A percentile compares a stretch with the other conserved stretches of the same genome.
Conservation (phyloP, 2,113 vertebrate genomes). For the Mesoclemmys tuberculata region DNA sequence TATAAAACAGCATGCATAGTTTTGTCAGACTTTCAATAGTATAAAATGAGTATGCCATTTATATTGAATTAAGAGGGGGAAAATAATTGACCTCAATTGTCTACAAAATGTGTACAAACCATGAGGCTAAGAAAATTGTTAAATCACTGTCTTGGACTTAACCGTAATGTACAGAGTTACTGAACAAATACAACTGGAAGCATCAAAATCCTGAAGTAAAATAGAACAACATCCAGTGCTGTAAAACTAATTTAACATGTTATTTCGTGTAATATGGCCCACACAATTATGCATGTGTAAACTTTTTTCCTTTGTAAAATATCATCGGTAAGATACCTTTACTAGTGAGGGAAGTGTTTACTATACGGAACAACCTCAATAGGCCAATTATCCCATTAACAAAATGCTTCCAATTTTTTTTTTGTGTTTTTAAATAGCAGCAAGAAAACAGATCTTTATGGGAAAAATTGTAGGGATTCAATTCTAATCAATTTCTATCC, state of each 20-base stretch:
- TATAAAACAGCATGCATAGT: conserved; percentile 91
- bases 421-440: conserved; percentile 35
- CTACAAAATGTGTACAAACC: conserved; percentile 43
- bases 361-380: conserved; percentile 24
- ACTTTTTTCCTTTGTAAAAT: conserved; percentile 40
- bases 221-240: conserved; percentile 62
- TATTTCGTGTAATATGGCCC: conserved; percentile 29
- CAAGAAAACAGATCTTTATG: conserved; percentile 42
- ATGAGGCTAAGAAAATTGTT: neutral
- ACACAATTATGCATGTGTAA: conserved; percentile 63
- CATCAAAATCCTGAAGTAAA: conserved; percentile 72
- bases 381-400: conserved; percentile 1
- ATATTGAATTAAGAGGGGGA: conserved; percentile 8
- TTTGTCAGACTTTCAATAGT: conserved; percentile 67
- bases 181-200: conserved; percentile 54
- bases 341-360: conserved; percentile 14
- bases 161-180: conserved; percentile 34
- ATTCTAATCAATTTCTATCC: neutral
- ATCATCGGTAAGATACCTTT: conserved; percentile 16
- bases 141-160: conserved; percentile 8
- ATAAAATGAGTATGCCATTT: conserved; percentile 37
- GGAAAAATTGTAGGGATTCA: neutral
- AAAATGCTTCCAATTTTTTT: conserved; percentile 8
- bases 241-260: conserved; percentile 25
- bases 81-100: neutral